Base-by-base conservation (phyloP, 2,797 vertebrate genomes). In the Premnoplex brunnescens region DNA sequence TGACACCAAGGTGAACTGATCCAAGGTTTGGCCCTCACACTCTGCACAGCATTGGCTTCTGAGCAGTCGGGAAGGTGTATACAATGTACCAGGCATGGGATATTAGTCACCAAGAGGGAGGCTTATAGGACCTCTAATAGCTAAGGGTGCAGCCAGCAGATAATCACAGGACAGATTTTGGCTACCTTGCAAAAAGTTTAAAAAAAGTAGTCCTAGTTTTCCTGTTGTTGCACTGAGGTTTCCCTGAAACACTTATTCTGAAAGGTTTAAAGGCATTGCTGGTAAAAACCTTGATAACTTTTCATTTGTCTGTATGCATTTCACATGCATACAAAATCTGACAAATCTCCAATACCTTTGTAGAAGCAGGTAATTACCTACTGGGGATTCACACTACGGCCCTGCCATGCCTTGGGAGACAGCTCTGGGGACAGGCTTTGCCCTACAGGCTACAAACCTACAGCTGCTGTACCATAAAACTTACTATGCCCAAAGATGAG, bases 391-490 rank as follows among this genome's bases (percentile, higher is more conserved):
- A 69, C 48, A n/a, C 4, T 19, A 10, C 73, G 52, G 44, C 58
- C 79, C 27, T 24, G 67, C 72, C 56, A 6, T 21, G 24, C 44
- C 51, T 32, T 37, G 28, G 56, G 76, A 72, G n/a, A 20, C 44
- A 86, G 62, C 3, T 28, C 62, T 54, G 44, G 43, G 62, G 49
- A 51, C 69, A 72, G 49, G 20, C 34, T 72, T 56, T 58, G 24
- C 41, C 46, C 5, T 3, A 16, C 1, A 72, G 83, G 46, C 63
- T 43, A 14, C 59, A 58, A 56, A 63, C 26, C 30, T 28, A 49
- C 6, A 64, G 34, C 56, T 12, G 27, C 43, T 3, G 6, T 6
- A 6, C 41, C 0, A 0, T 2, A 54, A 60, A 77, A 23, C 3
- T 10, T 19, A 9, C 27, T 3, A 2, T 3, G 32, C 36, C 66